These are phyloP conservation scores for Scartelaos histophorus DNA, from an alignment of 2,113 vertebrate genomes.

Conservation along the genomic window DNA sequence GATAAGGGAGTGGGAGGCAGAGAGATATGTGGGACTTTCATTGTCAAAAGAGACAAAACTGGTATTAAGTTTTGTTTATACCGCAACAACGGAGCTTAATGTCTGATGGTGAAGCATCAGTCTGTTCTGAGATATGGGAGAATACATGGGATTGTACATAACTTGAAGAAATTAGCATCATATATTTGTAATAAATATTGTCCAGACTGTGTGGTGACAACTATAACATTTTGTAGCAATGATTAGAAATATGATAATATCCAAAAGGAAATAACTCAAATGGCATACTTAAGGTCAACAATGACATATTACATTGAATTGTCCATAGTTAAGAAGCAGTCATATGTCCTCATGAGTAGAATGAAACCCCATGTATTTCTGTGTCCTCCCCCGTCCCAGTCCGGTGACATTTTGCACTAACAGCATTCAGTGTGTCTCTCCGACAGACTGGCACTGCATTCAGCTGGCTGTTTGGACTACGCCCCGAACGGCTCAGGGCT, in stretches of 20 bases:
- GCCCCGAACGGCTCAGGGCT: constrained; percentile 67
- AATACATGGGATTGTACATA: constrained; percentile 22
- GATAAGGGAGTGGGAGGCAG: constrained; percentile 74
- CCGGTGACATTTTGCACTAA: constrained; percentile 78
- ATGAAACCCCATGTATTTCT: constrained; percentile 33
- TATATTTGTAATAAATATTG: constrained; percentile 23
- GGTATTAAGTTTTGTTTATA: constrained; percentile 86
- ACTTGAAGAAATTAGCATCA: constrained; percentile 35
- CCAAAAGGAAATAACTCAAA: constrained; percentile 16
- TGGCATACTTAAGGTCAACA: constrained; percentile 28
- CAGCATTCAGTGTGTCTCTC: constrained; percentile 54
- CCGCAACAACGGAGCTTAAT: constrained; percentile 80
- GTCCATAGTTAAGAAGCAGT: constrained; percentile 17
- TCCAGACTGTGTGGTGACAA: constrained; percentile 17
- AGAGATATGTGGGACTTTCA: constrained; percentile 74
- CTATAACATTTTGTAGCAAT: constrained; percentile 19
- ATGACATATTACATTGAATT: constrained; percentile 41
- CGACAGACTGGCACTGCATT: constrained; percentile 55
- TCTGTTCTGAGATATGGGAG: constrained; percentile 53
- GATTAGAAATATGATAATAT: constrained; percentile 15
- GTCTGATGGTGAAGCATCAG: constrained; percentile 65
- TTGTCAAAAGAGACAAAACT: constrained; percentile 67
- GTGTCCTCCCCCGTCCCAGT: constrained; percentile 76
- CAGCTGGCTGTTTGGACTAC: constrained; percentile 67
- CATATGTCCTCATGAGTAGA: constrained; percentile 45